Evolutionary conservation across 2,797 vertebrate genomes (phyloP), one percentile per base, ranked within the genome.

Genomic region (Acanthurus tractus): DNA sequence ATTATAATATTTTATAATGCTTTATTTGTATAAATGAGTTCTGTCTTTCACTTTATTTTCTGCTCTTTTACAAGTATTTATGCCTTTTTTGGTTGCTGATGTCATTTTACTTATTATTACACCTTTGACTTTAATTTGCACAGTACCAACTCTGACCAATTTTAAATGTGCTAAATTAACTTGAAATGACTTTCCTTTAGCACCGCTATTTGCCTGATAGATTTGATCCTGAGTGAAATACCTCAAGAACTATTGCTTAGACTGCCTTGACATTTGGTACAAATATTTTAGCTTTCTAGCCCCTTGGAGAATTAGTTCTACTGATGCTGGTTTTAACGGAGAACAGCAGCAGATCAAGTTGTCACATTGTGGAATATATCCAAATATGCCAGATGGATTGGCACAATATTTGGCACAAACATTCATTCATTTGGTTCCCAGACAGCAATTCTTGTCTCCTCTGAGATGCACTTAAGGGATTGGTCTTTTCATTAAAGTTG

Each of bases 401-500:
- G n/a, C 23, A 45, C 8, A n/a, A n/a, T 13, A n/a, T 46, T n/a
- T 80, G 52, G 20, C 38, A 63, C n/a, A 34, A 13, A 54, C 38
- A 68, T 74, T 75, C 36, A 29, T 34, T 34, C 29, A 34, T 34
- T 34, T 70, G 18, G 55, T 55, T 74, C 61, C 53, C 23, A 63
- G 53, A 34, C 36, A 63, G 46, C 34, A 50, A 57, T 58, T 18
- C 38, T 64, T 11, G 12, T 69, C 56, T 70, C 65, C 59, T 46
- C 68, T 67, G 71, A 53, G 49, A 72, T 63, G 48, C 48, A 62
- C 50, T 76, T 62, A 66, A 70, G 29, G 8, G 13, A 58, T 77
- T 74, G 67, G 56, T 69, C 49, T 18, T 49, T 81, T 66, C 17
- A 64, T 66, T 75, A 34, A 64, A 56, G 40, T 67, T 58, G 34